A percentile compares a stretch with the other conserved stretches of the same genome.
Conservation (phyloP, 2,113 vertebrate genomes). For the Argyrosomus japonicus region DNA sequence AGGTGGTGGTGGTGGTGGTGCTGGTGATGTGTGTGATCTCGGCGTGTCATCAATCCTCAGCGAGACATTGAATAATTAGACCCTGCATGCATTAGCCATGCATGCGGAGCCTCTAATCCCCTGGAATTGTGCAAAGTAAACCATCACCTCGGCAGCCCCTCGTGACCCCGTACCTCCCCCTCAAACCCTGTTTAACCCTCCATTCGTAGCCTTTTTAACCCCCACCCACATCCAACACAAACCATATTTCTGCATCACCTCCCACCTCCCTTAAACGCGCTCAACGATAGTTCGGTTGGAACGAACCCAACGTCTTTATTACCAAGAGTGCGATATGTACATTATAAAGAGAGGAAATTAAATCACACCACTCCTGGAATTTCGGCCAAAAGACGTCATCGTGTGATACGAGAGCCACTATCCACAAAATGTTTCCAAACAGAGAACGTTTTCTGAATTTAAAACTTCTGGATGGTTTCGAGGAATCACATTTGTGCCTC, state of each 20-base stretch:
- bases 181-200: conserved; percentile 42
- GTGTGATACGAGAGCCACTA: neutral
- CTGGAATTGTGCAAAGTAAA: conserved; percentile 65
- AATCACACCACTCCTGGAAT: neutral
- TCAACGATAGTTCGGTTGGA: neutral
- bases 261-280: conserved; percentile 14
- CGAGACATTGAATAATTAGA: conserved; percentile 63
- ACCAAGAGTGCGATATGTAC: conserved; percentile 4
- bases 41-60: conserved; percentile 46
- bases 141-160: conserved; percentile 1
- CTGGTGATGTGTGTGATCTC: conserved; percentile 48
- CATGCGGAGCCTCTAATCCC: conserved; percentile 58
- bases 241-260: conserved; percentile 41
- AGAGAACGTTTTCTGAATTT: neutral
- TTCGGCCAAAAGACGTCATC: neutral
- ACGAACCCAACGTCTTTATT: neutral
- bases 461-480: conserved; percentile 1
- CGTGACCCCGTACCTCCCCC: conserved; percentile 18
- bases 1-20: conserved; percentile 41
- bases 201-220: conserved; percentile 19
- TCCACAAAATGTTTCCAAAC: neutral
- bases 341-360: conserved; percentile 14
- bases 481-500: conserved; percentile 31
- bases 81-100: conserved; percentile 33
- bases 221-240: conserved; percentile 31